Evolutionary conservation across 2,113 vertebrate species (phyloP).

Genomic region (Seriola dumerili): DNA sequence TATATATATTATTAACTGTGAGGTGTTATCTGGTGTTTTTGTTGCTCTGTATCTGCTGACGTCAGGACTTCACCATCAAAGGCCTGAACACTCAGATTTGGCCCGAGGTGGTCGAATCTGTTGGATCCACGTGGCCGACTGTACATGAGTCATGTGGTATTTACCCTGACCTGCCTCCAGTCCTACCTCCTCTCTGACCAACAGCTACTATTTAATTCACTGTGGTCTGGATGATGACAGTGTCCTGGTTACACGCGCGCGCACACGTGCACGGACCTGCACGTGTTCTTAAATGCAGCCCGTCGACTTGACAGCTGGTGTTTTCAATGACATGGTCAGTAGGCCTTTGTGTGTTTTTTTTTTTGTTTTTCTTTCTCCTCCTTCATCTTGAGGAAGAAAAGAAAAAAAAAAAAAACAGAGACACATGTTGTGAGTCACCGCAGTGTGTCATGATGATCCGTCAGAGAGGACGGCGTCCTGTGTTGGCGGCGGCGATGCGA

Average conservation of each 20-base stretch:
- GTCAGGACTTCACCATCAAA: constrained; percentile 9
- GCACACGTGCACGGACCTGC: constrained; percentile 11
- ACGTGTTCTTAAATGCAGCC: constrained; percentile 38
- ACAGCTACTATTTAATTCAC: constrained; percentile 57
- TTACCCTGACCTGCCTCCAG: constrained; percentile 42
- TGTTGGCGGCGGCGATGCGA: constrained; percentile 21
- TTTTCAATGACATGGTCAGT: constrained; percentile 54
- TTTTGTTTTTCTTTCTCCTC: background rate
- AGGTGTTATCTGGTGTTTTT: background rate
- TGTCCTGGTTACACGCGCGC: constrained; percentile 17
- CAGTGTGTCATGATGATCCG: constrained; percentile 52
- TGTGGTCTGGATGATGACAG: constrained; percentile 47
- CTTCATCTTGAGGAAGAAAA: constrained; percentile 57
- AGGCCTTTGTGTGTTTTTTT: constrained; percentile 35
- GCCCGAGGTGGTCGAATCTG: constrained; percentile 28
- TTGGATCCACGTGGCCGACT: constrained; percentile 41
- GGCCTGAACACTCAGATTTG: constrained; percentile 36
- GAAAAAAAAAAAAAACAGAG: constrained; percentile 75
- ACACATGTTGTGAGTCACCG: constrained; percentile 76
- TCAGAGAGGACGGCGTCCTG: constrained; percentile 41
- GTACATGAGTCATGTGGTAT: constrained; percentile 54
- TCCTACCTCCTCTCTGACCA: constrained; percentile 44
- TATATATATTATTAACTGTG: constrained; percentile 36
- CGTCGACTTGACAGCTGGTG: constrained; percentile 67
- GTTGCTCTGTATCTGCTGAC: background rate